Base-by-base conservation (phyloP, 1,140 invertebrate genomes). In the Aporrectodea caliginosa region DNA sequence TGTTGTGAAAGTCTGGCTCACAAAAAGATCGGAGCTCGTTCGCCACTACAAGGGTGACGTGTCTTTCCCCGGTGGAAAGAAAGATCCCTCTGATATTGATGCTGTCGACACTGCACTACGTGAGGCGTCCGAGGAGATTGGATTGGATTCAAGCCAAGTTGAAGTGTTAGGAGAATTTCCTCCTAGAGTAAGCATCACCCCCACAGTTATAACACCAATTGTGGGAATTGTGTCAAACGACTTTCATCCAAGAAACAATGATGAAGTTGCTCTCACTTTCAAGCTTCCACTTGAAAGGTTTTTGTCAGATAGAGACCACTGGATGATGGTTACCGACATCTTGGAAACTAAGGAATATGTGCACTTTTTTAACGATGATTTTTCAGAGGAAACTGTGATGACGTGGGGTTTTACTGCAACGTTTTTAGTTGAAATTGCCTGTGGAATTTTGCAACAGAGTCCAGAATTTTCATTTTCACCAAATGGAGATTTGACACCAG, bases 41-140 rank as follows among this genome's bases (percentile, higher is more conserved):
- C 75, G 69, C 1, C 70, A 69, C 6, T 43, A 73, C 69, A 78
- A 77, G 58, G 81, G 82, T 16, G 35, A 82, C 35, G 73, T 83
- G 1, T 78, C 78, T 16, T 83, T 83, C 75, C 79, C 79, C 35
- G 82, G 82, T n/a, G 82, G 82, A 22, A 83, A 69, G 78, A 43
- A 78, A 27, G 82, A 83, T 43, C 27, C 69, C 29, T 29, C 6
- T 35, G 82, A 83, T 31, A 35, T 2, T 29, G 77, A 80, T n/a
- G 82, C 79, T 31, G 73, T 80, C 29, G 75, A 78, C 34, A 83
- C 82, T 29, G 73, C 81, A 6, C 29, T 83, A 29, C 69, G 82
- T 69, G 82, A 83, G 73, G 81, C 82, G 16, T 34, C 73, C 27
- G 82, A 83, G 73, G 82, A 83, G 73, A 82, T 83, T 69, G 81